Evolutionary conservation across 2,888 invertebrate species (phyloP), one percentile per base, ranked within the genome.

Genomic region (Caenorhabditis plicata): DNA sequence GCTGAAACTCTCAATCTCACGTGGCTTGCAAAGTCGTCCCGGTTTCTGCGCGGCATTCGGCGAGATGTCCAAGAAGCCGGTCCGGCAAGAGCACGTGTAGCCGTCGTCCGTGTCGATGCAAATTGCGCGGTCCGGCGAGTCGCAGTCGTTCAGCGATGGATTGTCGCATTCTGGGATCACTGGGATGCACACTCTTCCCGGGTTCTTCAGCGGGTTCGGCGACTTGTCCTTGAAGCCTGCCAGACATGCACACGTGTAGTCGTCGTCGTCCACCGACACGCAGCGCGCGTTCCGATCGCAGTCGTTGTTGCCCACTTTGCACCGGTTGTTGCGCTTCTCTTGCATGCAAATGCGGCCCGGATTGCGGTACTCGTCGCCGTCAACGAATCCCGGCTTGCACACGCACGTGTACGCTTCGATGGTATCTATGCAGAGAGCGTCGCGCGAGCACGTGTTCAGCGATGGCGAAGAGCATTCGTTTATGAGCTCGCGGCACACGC

Each of bases 361-460:
- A 47, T 77, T 81, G 20, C 73, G 60, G 36, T 80, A 73, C 52
- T 77, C 79, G 42, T 81, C 79, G 48, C 71, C 55, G 46, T 81
- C 81, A 4, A 64, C 51, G 61, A 71, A 81, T 13, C 81, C 81
- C 15, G 73, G 55, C 53, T 75, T 73, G 42, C 68, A 71, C 15
- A 72, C 53, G 45, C 74, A 77, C n/a, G 66, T 68, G 57, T 74
- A 78, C 11, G 68, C 71, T 41, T 80, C 78, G 5, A 61, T 50
- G 2, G 78, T 80, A 54, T 81, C 81, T 40, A 80, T 73, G 51
- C 81, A 81, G 23, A 77, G 64, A 7, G 81, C 80, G 47, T 79
- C 73, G 13, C 62, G 58, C 36, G 72, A 63, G 42, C 79, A 79
- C 42, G 68, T 70, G 51, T 79, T 80, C 23, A 74, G 54, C 11